phyloP scores from a whole-genome alignment of 2,113 vertebrate species.

The Anarrhichthys ocellatus region DNA sequence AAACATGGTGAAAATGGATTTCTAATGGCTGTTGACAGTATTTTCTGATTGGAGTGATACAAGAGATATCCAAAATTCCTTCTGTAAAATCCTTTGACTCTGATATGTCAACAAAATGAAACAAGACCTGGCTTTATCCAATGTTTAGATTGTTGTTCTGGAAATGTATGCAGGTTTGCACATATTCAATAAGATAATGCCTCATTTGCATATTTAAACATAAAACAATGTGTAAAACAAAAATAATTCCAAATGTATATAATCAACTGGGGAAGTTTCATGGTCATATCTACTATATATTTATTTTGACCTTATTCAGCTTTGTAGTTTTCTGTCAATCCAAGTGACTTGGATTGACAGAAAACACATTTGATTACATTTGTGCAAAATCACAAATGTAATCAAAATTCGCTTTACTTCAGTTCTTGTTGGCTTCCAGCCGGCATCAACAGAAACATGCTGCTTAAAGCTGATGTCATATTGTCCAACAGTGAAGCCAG shows the following conservation, averaged over 20 bases:
- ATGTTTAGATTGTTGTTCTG: neutral
- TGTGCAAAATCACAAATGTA: neutral
- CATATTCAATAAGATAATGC: neutral
- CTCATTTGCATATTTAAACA: too few relatives aligned
- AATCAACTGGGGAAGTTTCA: neutral
- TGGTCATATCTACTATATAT: neutral
- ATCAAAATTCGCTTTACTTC: neutral
- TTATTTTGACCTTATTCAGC: neutral
- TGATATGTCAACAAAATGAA: neutral
- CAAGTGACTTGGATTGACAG: too few relatives aligned
- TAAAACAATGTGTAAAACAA: neutral
- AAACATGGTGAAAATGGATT: neutral
- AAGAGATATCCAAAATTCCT: neutral
- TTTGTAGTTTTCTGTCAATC: neutral
- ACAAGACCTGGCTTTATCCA: neutral
- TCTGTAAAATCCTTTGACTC: neutral
- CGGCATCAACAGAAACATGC: neutral
- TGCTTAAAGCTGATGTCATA: neutral
- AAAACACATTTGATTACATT: too few relatives aligned
- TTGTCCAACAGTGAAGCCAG: neutral
- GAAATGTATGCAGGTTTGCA: neutral
- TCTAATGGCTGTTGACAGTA: neutral
- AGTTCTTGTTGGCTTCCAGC: neutral
- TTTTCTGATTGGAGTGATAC: neutral
- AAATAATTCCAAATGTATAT: neutral